These are phyloP conservation scores for Ophraella communa DNA, from an alignment of 2,888 invertebrate genomes.

Conservation along the genomic window DNA sequence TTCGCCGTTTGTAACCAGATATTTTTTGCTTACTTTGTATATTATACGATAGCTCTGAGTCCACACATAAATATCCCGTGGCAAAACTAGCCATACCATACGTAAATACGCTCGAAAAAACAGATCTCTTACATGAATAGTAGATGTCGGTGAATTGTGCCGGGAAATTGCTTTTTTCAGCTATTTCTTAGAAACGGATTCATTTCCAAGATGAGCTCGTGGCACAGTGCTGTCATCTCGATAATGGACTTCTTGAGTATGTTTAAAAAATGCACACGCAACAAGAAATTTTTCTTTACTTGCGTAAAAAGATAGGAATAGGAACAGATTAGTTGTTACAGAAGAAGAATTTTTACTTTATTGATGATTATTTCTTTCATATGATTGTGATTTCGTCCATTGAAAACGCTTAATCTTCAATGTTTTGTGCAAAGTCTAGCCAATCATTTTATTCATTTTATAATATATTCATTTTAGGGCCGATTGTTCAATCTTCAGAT, in stretches of 20 bases:
- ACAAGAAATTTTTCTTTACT: neutral
- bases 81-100: no score
- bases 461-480: no score
- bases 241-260: slow-evolving; percentile 14
- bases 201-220: slow-evolving; percentile 13
- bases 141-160: slow-evolving; percentile 39
- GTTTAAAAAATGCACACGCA: slow-evolving; percentile 5
- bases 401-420: no score
- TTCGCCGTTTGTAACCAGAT: no score
- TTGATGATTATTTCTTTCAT: no score
- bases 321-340: no score
- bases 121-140: slow-evolving; percentile 36
- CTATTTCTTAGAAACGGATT: slow-evolving; percentile 14
- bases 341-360: no score
- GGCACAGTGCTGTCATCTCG: slow-evolving; percentile 5
- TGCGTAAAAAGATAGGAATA: no score
- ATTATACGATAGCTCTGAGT: neutral
- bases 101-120: slow-evolving; percentile 17
- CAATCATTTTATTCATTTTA: no score
- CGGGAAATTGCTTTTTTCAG: slow-evolving; percentile 37
- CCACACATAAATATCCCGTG: slow-evolving; percentile 8
- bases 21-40: neutral
- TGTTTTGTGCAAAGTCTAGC: no score
- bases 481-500: no score
- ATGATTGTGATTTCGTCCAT: no score